Percentiles rank a stretch among this genome's conserved stretches.
Conservation (phyloP, 2,888 invertebrate genomes). For the Mechanitis messenoides region DNA sequence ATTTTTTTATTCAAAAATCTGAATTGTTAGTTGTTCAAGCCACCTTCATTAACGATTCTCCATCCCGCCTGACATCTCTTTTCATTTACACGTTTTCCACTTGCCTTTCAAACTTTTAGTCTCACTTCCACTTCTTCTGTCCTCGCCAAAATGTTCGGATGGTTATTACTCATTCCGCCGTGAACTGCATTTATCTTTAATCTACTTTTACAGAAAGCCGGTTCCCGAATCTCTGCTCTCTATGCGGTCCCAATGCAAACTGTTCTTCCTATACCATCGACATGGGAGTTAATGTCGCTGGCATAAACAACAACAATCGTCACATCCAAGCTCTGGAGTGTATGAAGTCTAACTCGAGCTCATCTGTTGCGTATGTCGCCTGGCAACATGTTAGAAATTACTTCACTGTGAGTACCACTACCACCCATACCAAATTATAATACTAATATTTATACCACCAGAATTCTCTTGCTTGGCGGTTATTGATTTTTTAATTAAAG, state of each 20-base stretch:
- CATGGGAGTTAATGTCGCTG: slow-evolving; percentile 45
- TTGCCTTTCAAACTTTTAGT: too few species aligned
- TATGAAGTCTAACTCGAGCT: slow-evolving; percentile 67
- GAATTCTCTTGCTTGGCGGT: too few species aligned
- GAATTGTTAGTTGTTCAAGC: too few species aligned
- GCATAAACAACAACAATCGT: slow-evolving; percentile 60
- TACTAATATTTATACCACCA: neutral
- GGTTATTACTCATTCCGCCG: too few species aligned
- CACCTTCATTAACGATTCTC: too few species aligned
- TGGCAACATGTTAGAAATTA: slow-evolving; percentile 69
- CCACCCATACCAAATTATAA: neutral
- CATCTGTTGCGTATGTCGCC: slow-evolving; percentile 78
- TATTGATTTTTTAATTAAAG: too few species aligned
- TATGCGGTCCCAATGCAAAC: slow-evolving; percentile 62
- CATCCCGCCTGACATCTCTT: too few species aligned
- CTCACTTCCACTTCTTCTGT: too few species aligned
- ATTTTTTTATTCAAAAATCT: too few species aligned
- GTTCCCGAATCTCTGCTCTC: slow-evolving; percentile 74
- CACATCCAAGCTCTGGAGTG: slow-evolving; percentile 81
- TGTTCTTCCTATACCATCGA: slow-evolving; percentile 50
- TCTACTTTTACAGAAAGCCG: slow-evolving; percentile 58
- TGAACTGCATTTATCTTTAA: too few species aligned
- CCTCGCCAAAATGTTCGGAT: too few species aligned
- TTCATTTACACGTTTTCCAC: too few species aligned
- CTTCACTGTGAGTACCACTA: slow-evolving; percentile 59